These are phyloP conservation scores for Grus americana DNA, from an alignment of 2,113 vertebrate species.

Conservation along the genomic window DNA sequence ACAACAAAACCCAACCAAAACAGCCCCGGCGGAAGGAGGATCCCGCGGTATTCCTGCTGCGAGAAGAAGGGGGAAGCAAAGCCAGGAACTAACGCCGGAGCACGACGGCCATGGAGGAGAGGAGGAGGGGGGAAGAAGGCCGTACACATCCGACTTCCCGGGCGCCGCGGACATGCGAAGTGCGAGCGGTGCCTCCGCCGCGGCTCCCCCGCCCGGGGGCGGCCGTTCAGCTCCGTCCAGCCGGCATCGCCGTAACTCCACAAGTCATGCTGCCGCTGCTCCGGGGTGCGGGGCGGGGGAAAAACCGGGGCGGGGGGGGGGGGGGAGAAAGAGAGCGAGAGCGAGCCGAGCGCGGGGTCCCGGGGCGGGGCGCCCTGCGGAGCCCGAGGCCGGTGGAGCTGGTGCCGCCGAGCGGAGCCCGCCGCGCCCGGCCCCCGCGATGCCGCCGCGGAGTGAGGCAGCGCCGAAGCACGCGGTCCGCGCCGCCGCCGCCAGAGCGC, in stretches of 20 bases:
- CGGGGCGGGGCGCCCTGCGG: too few relatives aligned
- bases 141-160: slow-evolving; percentile 27
- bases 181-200: neutral
- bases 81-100: slow-evolving; percentile 12
- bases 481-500: slow-evolving; percentile 69
- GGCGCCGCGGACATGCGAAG: slow-evolving; percentile 23
- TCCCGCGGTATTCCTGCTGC: neutral
- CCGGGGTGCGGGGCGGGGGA: too few relatives aligned
- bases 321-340: too few relatives aligned
- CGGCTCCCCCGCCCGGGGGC: too few relatives aligned
- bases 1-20: neutral
- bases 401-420: too few relatives aligned
- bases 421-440: too few relatives aligned
- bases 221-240: neutral
- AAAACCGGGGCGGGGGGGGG: too few relatives aligned
- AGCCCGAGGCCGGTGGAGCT: too few relatives aligned
- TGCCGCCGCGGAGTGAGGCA: neutral
- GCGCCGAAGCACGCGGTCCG: neutral
- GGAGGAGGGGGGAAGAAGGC: neutral
- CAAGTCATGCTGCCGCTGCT: neutral
- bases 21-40: neutral
- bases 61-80: neutral
- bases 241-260: neutral
- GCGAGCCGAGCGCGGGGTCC: too few relatives aligned
- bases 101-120: neutral